Conservation (phyloP, 2,797 vertebrate genomes). For the Bradypodion ventrale region DNA sequence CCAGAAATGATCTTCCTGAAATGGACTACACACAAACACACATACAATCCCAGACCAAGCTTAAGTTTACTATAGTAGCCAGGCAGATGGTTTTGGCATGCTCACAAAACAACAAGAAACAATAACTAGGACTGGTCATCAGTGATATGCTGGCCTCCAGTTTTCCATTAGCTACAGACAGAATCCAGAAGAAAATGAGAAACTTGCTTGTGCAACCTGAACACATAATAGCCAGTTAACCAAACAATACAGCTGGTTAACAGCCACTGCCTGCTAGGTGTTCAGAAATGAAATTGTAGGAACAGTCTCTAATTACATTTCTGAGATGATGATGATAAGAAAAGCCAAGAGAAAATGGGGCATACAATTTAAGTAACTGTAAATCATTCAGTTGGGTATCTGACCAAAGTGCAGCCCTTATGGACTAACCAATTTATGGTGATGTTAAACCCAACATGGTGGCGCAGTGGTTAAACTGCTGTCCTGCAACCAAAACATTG, state of each 20-base stretch:
- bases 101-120: background rate
- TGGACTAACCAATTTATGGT: background rate
- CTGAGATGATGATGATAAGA: background rate
- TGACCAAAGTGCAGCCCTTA: background rate
- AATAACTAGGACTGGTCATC: background rate
- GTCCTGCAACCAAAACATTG: too few species aligned
- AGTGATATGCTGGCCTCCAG: background rate
- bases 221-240: background rate
- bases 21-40: background rate
- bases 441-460: background rate
- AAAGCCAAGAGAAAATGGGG: too few species aligned
- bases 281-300: background rate
- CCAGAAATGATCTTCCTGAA: background rate
- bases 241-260: background rate
- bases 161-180: background rate
- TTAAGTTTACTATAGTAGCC: background rate
- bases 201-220: background rate
- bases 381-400: background rate
- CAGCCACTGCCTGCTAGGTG: background rate
- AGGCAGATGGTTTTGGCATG: background rate
- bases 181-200: background rate
- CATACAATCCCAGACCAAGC: background rate
- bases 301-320: background rate
- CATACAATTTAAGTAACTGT: background rate
- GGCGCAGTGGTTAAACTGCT: too few species aligned